A percentile compares a stretch with the other conserved stretches of the same genome.
Evolutionary conservation across 2,888 invertebrate genomes (phyloP).

Genomic region (Philereme transversata): DNA sequence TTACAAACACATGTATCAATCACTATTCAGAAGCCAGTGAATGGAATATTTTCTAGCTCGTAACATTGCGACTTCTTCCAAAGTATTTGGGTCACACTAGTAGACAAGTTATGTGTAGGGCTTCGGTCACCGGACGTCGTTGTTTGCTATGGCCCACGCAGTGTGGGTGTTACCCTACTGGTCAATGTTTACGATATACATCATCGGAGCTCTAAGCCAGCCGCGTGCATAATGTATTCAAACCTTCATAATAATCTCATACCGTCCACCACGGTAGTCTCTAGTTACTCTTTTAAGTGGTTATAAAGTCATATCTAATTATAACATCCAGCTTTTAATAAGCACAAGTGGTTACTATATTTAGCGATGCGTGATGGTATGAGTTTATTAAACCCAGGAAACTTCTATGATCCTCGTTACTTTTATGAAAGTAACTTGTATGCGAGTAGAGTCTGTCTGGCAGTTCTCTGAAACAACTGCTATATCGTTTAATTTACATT

Average conservation of each 20-base stretch:
- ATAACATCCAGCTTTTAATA: slow-evolving; percentile 56
- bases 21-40: slow-evolving; percentile 10
- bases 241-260: slow-evolving; percentile 21
- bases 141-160: slow-evolving; percentile 74
- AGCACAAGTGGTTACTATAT: slow-evolving; percentile 63
- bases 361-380: slow-evolving; percentile 60
- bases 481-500: slow-evolving; percentile 14
- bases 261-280: slow-evolving; percentile 8
- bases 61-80: slow-evolving; percentile 38
- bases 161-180: slow-evolving; percentile 35
- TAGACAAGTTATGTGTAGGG: slow-evolving; percentile 55
- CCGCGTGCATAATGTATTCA: slow-evolving; percentile 25
- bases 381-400: slow-evolving; percentile 52
- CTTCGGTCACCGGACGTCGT: slow-evolving; percentile 72
- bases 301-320: slow-evolving; percentile 56
- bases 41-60: slow-evolving; percentile 25
- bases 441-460: slow-evolving; percentile 9
- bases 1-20: slow-evolving; percentile 5
- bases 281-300: slow-evolving; percentile 38
- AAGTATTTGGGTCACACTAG: slow-evolving; percentile 52
- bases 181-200: slow-evolving; percentile 38
- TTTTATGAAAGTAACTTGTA: slow-evolving; percentile 16
- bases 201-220: slow-evolving; percentile 28
- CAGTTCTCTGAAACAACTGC: slow-evolving; percentile 11
- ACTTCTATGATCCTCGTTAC: slow-evolving; percentile 17